A percentile compares a stretch with the other conserved stretches of the same genome.
Evolutionary conservation across 1,140 invertebrate species (phyloP).

Genomic region (Asbolus verrucosus): DNA sequence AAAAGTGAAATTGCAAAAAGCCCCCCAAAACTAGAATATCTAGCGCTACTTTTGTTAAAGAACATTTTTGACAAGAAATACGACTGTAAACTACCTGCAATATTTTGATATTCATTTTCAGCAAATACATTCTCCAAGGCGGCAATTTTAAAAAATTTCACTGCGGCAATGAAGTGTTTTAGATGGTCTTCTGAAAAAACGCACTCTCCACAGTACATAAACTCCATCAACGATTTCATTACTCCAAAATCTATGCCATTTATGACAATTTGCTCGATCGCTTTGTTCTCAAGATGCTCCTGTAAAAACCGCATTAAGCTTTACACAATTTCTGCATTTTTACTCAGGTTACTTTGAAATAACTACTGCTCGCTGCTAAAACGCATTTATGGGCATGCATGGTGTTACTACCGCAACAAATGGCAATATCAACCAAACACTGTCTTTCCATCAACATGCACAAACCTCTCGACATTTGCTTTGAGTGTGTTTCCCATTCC

Average conservation of each 20-base stretch:
- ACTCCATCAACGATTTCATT: slow-evolving; percentile 61
- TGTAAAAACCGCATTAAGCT: slow-evolving; percentile 12
- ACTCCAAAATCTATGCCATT: slow-evolving; percentile 60
- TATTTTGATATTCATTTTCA: slow-evolving; percentile 47
- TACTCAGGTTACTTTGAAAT: slow-evolving; percentile 27
- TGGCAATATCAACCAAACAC: slow-evolving; percentile 62
- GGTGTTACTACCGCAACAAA: slow-evolving; percentile 62
- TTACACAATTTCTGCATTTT: slow-evolving; percentile 38
- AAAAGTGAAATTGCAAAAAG: too few relatives aligned
- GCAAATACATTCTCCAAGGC: slow-evolving; percentile 57
- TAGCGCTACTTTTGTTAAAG: too few relatives aligned
- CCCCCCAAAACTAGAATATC: slow-evolving; percentile 9
- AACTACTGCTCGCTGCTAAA: slow-evolving; percentile 56
- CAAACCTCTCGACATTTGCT: slow-evolving; percentile 55
- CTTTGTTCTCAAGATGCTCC: slow-evolving; percentile 56
- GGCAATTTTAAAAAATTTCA: slow-evolving; percentile 61
- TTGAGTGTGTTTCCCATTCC: slow-evolving; percentile 60
- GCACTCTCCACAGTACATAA: slow-evolving; percentile 63
- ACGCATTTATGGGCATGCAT: slow-evolving; percentile 63
- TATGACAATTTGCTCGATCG: slow-evolving; percentile 60
- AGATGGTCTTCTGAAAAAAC: slow-evolving; percentile 58
- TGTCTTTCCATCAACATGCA: slow-evolving; percentile 63
- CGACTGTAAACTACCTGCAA: slow-evolving; percentile 40
- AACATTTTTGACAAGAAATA: slow-evolving; percentile 5
- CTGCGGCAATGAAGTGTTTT: slow-evolving; percentile 59